Conservation (phyloP, 1,140 invertebrate genomes). For the Scaptomyza pallida region DNA sequence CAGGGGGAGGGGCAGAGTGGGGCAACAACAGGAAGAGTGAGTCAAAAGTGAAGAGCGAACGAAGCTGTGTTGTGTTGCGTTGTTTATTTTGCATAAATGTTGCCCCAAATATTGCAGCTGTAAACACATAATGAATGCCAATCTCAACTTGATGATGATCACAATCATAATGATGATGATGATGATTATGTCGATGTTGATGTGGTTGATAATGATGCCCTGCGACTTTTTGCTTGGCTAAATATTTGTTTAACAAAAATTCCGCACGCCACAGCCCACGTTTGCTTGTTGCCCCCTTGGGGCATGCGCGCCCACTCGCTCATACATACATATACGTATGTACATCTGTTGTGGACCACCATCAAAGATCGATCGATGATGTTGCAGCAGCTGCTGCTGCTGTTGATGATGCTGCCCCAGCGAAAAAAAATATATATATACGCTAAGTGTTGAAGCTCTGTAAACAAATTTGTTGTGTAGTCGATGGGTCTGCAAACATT, state of each 20-base stretch:
- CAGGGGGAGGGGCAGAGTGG: neutral
- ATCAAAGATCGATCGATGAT: constrained; percentile 62
- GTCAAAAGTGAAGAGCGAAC: neutral
- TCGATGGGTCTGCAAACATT: constrained; percentile 64
- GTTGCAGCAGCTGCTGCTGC: constrained; percentile 53
- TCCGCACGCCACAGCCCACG: constrained; percentile 66
- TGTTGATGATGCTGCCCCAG: neutral
- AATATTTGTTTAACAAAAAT: constrained; percentile 76
- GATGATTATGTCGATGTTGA: constrained; percentile 40
- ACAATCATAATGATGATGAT: constrained; percentile 19
- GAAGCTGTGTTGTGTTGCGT: constrained; percentile 4
- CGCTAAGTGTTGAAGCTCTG: constrained; percentile 61
- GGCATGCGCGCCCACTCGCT: constrained; percentile 41
- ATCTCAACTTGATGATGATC: constrained; percentile 48
- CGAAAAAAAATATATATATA: constrained; percentile 71
- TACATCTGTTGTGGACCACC: constrained; percentile 38
- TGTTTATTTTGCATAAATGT: constrained; percentile 83
- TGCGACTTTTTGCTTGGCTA: constrained; percentile 65
- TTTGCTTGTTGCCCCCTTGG: constrained; percentile 4
- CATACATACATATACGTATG: neutral
- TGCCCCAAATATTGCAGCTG: constrained; percentile 82
- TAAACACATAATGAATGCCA: constrained; percentile 74
- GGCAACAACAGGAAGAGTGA: neutral
- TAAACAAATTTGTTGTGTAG: constrained; percentile 71
- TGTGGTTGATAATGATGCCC: constrained; percentile 33